Conservation (phyloP, 2,113 vertebrate genomes). For the Trochalopteron elliotii region DNA sequence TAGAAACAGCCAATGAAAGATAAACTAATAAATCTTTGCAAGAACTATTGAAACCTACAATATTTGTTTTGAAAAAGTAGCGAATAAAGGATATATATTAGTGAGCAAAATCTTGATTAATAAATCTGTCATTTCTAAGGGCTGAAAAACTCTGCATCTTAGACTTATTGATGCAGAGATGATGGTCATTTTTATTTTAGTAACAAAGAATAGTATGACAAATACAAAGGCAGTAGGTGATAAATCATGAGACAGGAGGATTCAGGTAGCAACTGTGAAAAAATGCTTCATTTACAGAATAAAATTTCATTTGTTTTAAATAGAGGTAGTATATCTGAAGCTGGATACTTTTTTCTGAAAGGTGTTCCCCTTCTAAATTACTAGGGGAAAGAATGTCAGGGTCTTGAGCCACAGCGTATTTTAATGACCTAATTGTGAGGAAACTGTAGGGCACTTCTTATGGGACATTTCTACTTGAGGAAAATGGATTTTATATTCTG, state of each 20-base stretch:
- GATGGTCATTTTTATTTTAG: conserved; percentile 24
- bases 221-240: background rate
- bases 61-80: conserved; percentile 28
- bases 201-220: background rate
- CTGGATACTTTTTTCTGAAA: background rate
- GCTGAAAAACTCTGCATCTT: background rate
- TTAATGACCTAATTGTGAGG: background rate
- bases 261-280: background rate
- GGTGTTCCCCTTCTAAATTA: background rate
- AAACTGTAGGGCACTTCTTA: background rate
- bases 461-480: background rate
- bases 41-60: background rate
- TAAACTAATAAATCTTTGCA: conserved; percentile 48
- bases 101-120: conserved; percentile 24
- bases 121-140: conserved; percentile 9
- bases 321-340: background rate
- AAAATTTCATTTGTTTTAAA: background rate
- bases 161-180: conserved; percentile 10
- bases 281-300: background rate
- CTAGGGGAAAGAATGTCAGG: background rate
- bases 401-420: background rate
- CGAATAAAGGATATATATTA: background rate
- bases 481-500: conserved; percentile 10
- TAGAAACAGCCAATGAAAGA: conserved; percentile 1
- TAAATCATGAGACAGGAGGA: background rate